These are phyloP conservation scores for Hypocryptadius cinnamomeus DNA, from an alignment of 2,113 vertebrate genomes.

Conservation along the genomic window DNA sequence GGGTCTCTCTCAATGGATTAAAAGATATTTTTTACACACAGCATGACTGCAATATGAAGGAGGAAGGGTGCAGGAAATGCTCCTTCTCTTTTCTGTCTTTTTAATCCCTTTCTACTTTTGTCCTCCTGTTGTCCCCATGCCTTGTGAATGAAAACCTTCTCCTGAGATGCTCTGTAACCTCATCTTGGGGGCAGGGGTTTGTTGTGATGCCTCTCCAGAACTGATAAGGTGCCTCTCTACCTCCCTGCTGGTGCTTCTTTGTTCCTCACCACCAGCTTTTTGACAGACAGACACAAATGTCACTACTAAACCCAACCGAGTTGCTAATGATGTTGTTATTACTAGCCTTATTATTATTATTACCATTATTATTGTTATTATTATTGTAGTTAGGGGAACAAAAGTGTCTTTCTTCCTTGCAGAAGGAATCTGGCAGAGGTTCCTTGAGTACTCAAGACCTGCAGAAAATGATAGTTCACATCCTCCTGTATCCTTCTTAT, in stretches of 20 bases:
- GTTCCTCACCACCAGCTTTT: neutral
- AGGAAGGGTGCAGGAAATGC: neutral
- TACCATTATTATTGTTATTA: neutral
- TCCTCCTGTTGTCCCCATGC: neutral
- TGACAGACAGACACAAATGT: too few relatives aligned
- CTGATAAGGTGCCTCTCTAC: accelerated
- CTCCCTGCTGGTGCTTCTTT: neutral
- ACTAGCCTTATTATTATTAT: neutral
- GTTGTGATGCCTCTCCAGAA: neutral
- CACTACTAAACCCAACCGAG: neutral
- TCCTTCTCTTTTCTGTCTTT: neutral
- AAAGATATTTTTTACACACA: neutral
- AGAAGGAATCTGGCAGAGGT: neutral
- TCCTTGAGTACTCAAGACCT: neutral
- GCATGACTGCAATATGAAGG: neutral
- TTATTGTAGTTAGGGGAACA: neutral
- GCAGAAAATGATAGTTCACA: neutral
- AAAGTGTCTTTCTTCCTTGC: neutral
- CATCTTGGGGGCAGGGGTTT: accelerated
- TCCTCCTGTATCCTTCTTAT: neutral
- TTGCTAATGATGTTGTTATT: accelerated
- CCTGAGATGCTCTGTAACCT: accelerated
- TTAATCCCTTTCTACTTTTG: neutral
- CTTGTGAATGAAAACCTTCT: neutral
- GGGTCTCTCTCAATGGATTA: neutral